Conservation (phyloP, 2,888 invertebrate species). For the Flabesymbios commensalis region DNA sequence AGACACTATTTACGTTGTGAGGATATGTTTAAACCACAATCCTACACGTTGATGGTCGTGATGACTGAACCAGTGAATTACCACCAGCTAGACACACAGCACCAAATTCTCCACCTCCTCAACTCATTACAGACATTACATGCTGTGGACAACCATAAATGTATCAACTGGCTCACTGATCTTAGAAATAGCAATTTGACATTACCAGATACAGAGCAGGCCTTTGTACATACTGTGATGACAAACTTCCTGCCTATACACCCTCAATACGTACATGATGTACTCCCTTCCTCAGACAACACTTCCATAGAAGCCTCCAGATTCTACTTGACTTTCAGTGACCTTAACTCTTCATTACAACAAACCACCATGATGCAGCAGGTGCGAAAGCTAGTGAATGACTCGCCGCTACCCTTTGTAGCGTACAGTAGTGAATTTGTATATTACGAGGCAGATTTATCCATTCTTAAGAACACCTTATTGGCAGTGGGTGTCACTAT, state of each 20-base stretch:
- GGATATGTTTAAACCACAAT: slow-evolving; percentile 21
- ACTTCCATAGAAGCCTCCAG: slow-evolving; percentile 80
- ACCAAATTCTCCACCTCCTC: slow-evolving; percentile 12
- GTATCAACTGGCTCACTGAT: slow-evolving; percentile 21
- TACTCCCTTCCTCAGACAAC: slow-evolving; percentile 77
- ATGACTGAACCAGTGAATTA: slow-evolving; percentile 26
- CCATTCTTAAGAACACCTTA: slow-evolving; percentile 36
- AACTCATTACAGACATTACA: slow-evolving; percentile 10
- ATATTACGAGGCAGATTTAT: slow-evolving; percentile 37
- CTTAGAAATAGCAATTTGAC: slow-evolving; percentile 1
- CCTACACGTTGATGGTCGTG: background rate
- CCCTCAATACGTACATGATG: slow-evolving; percentile 65
- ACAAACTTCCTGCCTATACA: slow-evolving; percentile 21
- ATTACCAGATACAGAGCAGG: background rate
- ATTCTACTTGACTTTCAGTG: slow-evolving; percentile 69
- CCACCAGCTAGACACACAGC: slow-evolving; percentile 13
- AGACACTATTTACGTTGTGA: slow-evolving; percentile 18
- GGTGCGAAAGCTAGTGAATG: slow-evolving; percentile 25
- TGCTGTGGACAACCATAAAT: slow-evolving; percentile 9
- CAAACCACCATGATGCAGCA: slow-evolving; percentile 29
- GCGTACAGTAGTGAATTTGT: slow-evolving; percentile 36
- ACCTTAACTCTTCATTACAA: slow-evolving; percentile 79
- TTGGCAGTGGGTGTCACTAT: slow-evolving; percentile 38
- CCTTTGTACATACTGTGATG: slow-evolving; percentile 9
- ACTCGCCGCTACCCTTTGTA: slow-evolving; percentile 30